These are phyloP conservation scores for Epistrophella euchroma DNA, from an alignment of 2,888 invertebrate species.

Conservation along the genomic window DNA sequence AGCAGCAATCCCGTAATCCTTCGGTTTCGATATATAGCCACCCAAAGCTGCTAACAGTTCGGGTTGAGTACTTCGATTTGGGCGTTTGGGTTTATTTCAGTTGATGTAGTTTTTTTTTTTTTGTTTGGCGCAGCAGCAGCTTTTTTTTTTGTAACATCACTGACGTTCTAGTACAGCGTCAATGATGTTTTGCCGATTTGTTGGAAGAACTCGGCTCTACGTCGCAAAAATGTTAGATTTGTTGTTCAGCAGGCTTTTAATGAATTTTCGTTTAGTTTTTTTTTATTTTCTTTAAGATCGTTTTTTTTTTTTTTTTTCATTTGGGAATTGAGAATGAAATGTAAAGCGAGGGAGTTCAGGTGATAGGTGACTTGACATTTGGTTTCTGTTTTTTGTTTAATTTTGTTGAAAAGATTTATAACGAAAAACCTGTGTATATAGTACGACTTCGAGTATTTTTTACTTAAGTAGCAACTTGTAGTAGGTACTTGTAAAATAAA, in stretches of 20 bases:
- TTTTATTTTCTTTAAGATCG: not conserved
- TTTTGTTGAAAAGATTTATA: conserved; percentile 8
- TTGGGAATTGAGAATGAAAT: conserved; percentile 38
- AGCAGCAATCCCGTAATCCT: conserved; percentile 73
- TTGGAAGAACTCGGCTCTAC: conserved; percentile 49
- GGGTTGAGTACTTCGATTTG: conserved; percentile 69
- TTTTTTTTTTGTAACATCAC: conserved; percentile 65
- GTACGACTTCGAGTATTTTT: not conserved
- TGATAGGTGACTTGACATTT: conserved; percentile 75
- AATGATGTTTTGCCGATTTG: conserved; percentile 66
- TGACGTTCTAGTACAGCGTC: conserved; percentile 70
- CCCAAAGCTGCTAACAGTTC: conserved; percentile 75
- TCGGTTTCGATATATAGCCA: conserved; percentile 72
- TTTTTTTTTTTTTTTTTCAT: not conserved
- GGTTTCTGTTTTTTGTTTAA: conserved; percentile 23
- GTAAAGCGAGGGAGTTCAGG: conserved; percentile 57
- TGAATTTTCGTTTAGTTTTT: conserved; percentile 53
- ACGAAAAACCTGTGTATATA: conserved; percentile 21
- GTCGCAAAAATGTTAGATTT: conserved; percentile 63
- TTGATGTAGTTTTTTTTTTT: conserved; percentile 22
- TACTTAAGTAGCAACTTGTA: conserved; percentile 18
- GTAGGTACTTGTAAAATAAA: not conserved
- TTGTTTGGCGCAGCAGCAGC: not conserved
- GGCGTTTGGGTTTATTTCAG: conserved; percentile 56
- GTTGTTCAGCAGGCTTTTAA: conserved; percentile 61